A percentile compares a stretch with the other conserved stretches of the same genome.
Conservation (phyloP, 2,113 vertebrate species). For the Saguinus imperator region DNA sequence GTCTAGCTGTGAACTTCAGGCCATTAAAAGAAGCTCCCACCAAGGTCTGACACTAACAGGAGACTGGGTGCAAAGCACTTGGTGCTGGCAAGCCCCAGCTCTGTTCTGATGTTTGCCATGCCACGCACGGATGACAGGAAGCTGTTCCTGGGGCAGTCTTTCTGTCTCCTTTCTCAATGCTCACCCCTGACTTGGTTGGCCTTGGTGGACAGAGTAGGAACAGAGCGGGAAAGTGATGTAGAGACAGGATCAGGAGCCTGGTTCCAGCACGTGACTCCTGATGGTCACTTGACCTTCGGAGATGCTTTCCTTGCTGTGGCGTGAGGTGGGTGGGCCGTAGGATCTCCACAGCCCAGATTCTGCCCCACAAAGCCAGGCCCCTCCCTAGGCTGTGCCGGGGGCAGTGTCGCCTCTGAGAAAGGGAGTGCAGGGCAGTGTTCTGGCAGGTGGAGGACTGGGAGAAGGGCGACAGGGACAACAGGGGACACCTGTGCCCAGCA, state of each 20-base stretch:
- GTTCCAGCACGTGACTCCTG: neutral
- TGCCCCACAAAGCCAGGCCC: neutral
- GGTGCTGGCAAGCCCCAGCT: neutral
- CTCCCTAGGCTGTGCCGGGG: accelerated
- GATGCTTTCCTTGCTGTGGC: too few relatives aligned
- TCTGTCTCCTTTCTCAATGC: neutral
- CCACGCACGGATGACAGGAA: neutral
- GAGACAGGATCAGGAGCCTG: neutral
- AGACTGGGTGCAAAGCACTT: neutral
- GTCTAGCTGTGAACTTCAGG: neutral
- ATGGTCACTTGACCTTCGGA: accelerated
- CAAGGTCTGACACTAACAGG: neutral
- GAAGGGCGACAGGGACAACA: accelerated
- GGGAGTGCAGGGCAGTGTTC: neutral
- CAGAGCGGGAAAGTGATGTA: too few relatives aligned
- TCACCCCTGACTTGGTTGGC: neutral
- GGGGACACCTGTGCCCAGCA: neutral
- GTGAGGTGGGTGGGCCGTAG: accelerated
- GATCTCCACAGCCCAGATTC: neutral
- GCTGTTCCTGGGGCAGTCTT: neutral
- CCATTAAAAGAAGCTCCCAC: neutral
- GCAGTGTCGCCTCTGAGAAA: neutral
- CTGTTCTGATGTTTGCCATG: accelerated
- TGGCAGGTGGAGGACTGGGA: accelerated
- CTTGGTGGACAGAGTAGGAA: neutral